Evolutionary conservation across 2,888 invertebrate genomes (phyloP), one percentile per base, ranked within the genome.

Genomic region (Orchesella flavescens): DNA sequence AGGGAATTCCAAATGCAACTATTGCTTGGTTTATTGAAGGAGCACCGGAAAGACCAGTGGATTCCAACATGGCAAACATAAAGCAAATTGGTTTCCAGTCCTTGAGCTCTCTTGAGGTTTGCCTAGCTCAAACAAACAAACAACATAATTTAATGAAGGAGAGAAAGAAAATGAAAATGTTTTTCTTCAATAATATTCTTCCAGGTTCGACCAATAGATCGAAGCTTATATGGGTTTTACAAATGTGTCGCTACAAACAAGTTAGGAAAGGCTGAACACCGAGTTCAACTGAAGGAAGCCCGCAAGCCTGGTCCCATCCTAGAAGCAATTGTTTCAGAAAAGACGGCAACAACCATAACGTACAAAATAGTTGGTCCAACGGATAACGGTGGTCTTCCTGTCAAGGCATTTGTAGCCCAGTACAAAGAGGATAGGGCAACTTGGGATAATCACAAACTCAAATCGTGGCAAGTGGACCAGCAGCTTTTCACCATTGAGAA

Each of bases 1-100:
- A 96, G 90, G 91, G 92, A 24, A 93, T 97, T 89, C 97, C 97
- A 2, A 97, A 97, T 90, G 97, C 97, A 0, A 97, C 97, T 9
- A 96, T 97, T 88, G 93, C 93, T 89, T 97, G 97, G 97, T 93
- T 93, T 90, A 93, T 91, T 90, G 89, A 90, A 80, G 89, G 89
- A 4, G 83, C 91, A 89, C 84, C 89, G 17, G 86, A 89, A 83
- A 84, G 82, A 23, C 53, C 90, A 87, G 10, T 86, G 84, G 44
- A 89, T 88, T 68, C 87, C 17, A 89, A 89, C 49, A 92, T 92
- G 65, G 91, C 92, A 0, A 92, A 92, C 87, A 91, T 94, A 3
- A 90, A 90, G 86, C 93, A 94, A 86, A 92, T 92, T 69, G 94
- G 94, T 10, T 92, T 92, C 13, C 94, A 95, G 4, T 94, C 95